A percentile compares a stretch with the other conserved stretches of the same genome.
Evolutionary conservation across 2,113 vertebrate species (phyloP).

Genomic region (Heterochromis multidens): DNA sequence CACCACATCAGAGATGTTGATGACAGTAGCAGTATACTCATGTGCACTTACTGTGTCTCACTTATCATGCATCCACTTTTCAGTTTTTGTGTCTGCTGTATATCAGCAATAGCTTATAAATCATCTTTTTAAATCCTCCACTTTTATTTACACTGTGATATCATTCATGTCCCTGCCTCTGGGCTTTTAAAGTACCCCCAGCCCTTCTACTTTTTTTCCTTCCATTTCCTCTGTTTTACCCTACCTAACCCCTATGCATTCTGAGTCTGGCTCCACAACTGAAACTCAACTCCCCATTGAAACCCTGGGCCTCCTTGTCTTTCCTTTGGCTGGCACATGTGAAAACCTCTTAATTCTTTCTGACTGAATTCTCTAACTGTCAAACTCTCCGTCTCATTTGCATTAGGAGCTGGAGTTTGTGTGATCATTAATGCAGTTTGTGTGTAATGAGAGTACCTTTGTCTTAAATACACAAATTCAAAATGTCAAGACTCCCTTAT

Average conservation of each 20-base stretch:
- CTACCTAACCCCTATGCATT: conserved; percentile 13
- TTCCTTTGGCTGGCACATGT: not conserved
- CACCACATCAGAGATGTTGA: not conserved
- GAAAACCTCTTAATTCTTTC: not conserved
- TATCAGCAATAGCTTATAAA: not conserved
- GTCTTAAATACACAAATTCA: conserved; percentile 7
- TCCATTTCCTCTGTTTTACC: conserved; percentile 49
- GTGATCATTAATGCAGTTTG: not conserved
- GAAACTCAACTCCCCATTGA: conserved; percentile 15
- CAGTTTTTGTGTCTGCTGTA: not conserved
- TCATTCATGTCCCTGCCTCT: conserved; percentile 25
- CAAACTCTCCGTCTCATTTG: not conserved
- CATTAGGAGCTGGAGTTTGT: not conserved
- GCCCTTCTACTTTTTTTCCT: conserved; percentile 10
- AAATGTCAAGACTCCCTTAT: conserved; percentile 25
- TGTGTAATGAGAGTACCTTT: not conserved
- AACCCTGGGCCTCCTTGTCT: not conserved
- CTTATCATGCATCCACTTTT: not conserved
- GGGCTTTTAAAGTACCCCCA: conserved; percentile 29
- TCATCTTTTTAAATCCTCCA: not conserved
- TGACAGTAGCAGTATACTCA: not conserved
- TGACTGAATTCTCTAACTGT: not conserved
- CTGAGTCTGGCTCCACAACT: conserved; percentile 12
- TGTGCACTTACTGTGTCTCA: not conserved
- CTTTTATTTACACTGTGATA: conserved; percentile 37